Percentiles rank a stretch among this genome's conserved stretches.
Evolutionary conservation across 2,113 vertebrate species (phyloP).

Genomic region (Gallinago undulata): DNA sequence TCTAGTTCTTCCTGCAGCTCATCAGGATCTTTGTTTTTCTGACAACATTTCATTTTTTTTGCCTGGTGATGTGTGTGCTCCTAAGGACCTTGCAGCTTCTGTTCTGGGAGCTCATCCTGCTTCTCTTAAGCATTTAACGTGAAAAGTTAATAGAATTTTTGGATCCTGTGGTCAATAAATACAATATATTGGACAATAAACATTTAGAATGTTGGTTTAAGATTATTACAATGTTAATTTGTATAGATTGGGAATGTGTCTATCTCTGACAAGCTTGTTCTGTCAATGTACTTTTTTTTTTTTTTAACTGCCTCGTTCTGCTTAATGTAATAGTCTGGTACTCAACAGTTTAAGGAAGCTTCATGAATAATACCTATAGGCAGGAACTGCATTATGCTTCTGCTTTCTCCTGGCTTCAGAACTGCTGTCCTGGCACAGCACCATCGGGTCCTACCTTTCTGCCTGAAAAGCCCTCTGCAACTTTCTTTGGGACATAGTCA

Average conservation of each 20-base stretch:
- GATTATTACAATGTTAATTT: not conserved
- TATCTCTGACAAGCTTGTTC: not conserved
- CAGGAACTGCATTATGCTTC: not conserved
- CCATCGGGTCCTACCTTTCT: not conserved
- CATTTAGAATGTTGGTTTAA: not conserved
- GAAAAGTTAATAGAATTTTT: not conserved
- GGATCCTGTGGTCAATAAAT: not conserved
- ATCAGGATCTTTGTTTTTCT: not conserved
- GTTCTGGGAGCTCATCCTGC: not conserved
- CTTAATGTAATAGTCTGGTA: not conserved
- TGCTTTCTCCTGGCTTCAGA: not conserved
- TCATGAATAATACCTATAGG: not conserved
- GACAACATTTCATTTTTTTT: not conserved
- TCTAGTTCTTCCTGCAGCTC: not conserved
- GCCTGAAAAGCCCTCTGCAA: not conserved
- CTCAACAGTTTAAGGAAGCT: not conserved
- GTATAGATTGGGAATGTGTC: not conserved
- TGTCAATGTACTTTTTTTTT: not conserved
- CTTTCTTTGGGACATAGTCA: accelerated
- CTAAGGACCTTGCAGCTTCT: not conserved
- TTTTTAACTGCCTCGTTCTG: not conserved
- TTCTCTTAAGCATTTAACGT: not conserved
- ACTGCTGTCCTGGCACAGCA: not conserved
- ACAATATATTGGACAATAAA: not conserved
- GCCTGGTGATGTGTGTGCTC: not conserved